phyloP scores from a whole-genome alignment of 2,113 vertebrate species.

The Trochalopteron elliotii region DNA sequence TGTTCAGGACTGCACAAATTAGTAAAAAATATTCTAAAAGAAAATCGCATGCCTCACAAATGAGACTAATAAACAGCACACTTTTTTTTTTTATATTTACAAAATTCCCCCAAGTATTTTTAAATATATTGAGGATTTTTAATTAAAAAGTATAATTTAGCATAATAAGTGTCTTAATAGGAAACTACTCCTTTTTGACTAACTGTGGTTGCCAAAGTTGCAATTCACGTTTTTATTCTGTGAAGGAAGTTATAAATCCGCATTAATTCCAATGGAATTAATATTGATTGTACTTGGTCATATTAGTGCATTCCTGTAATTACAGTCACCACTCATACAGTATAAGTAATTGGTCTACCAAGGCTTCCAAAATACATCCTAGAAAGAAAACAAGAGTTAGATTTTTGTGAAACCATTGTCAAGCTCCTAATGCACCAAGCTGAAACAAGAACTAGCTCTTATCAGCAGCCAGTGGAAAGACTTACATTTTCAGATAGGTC shows the following conservation, averaged over 20 bases:
- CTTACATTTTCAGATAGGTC: not conserved
- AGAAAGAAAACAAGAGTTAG: not conserved
- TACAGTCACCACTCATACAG: not conserved
- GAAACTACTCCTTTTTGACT: not conserved
- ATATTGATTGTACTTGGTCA: not conserved
- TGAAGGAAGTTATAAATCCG: not conserved
- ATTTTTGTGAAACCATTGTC: not conserved
- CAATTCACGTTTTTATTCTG: not conserved
- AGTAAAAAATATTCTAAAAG: not conserved
- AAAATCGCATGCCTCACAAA: not conserved
- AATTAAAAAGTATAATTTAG: not conserved
- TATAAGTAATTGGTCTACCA: not conserved
- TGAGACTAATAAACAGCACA: not conserved
- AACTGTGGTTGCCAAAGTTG: not conserved
- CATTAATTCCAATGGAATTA: not conserved
- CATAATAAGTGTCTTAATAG: not conserved
- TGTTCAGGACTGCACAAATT: not conserved
- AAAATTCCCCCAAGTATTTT: rapidly evolving
- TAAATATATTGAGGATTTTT: not conserved
- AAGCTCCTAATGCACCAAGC: not conserved
- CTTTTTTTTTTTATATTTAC: not conserved
- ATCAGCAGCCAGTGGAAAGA: not conserved
- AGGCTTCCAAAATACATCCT: not conserved
- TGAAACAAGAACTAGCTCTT: not conserved
- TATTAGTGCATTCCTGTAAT: not conserved